Evolutionary conservation across 2,888 invertebrate species (phyloP).

Genomic region (Actias luna): DNA sequence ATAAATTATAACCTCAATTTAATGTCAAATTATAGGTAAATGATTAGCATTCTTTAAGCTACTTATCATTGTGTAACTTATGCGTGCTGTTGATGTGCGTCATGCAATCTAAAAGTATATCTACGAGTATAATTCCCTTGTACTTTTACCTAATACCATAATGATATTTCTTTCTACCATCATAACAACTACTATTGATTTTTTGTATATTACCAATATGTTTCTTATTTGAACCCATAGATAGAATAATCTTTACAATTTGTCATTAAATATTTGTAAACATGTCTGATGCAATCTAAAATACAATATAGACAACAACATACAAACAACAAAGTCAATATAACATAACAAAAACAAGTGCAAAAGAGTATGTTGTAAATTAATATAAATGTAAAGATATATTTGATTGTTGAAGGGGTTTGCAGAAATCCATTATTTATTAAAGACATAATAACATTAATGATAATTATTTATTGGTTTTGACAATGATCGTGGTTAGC

Average conservation of each 20-base stretch:
- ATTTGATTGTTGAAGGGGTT: too few species aligned
- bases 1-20: constrained; percentile 62
- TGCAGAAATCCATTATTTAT: too few species aligned
- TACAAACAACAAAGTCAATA: not conserved
- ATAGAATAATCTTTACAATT: not conserved
- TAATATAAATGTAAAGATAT: not conserved
- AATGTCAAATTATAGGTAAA: constrained; percentile 39
- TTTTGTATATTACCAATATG: not conserved
- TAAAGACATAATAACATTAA: too few species aligned
- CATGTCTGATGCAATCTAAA: not conserved
- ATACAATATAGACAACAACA: not conserved
- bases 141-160: not conserved
- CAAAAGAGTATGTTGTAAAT: not conserved
- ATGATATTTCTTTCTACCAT: not conserved
- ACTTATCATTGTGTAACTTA: constrained; percentile 36
- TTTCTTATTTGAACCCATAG: not conserved
- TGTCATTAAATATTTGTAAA: not conserved
- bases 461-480: too few species aligned
- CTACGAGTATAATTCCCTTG: not conserved
- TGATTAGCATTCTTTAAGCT: constrained; percentile 61
- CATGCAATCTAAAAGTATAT: not conserved
- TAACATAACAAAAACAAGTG: not conserved
- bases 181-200: not conserved
- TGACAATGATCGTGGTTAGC: too few species aligned
- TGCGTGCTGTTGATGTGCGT: constrained; percentile 21